A percentile compares a stretch with the other conserved stretches of the same genome.
Conservation (phyloP, 2,888 invertebrate genomes). For the Cinara cedri region DNA sequence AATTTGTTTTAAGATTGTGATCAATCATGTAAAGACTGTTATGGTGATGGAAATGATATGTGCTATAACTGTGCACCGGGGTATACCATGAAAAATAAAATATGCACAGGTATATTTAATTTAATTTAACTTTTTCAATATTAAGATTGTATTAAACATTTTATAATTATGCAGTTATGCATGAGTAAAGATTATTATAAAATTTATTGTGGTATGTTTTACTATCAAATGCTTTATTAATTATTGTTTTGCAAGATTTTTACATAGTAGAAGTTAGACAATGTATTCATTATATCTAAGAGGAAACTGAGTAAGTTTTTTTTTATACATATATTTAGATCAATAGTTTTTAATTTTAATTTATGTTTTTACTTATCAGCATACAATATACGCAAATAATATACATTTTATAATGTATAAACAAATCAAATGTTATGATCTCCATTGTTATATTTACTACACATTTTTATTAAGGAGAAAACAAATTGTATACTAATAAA, state of each 20-base stretch:
- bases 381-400: too few relatives aligned
- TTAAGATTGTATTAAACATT: background rate
- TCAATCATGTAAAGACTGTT: constrained; percentile 80
- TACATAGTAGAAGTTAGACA: constrained; percentile 40
- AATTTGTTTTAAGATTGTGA: constrained; percentile 71
- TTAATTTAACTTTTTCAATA: too few relatives aligned
- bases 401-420: too few relatives aligned
- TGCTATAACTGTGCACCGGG: constrained; percentile 81
- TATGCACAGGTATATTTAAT: constrained; percentile 73
- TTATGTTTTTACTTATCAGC: too few relatives aligned
- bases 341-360: too few relatives aligned
- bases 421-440: too few relatives aligned
- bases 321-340: background rate
- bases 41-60: constrained; percentile 90
- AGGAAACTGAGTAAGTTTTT: constrained; percentile 37
- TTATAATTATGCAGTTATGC: constrained; percentile 7
- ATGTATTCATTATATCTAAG: constrained; percentile 20
- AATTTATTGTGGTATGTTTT: constrained; percentile 9
- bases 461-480: too few relatives aligned
- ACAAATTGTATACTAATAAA: too few relatives aligned
- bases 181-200: background rate
- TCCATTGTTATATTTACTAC: too few relatives aligned
- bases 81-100: constrained; percentile 68
- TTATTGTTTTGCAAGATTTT: constrained; percentile 42
- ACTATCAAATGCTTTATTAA: constrained; percentile 32